Percentiles rank a stretch among this genome's conserved stretches.
phyloP scores from a whole-genome alignment of 2,797 vertebrate genomes.

The Clarias fuscus region DNA sequence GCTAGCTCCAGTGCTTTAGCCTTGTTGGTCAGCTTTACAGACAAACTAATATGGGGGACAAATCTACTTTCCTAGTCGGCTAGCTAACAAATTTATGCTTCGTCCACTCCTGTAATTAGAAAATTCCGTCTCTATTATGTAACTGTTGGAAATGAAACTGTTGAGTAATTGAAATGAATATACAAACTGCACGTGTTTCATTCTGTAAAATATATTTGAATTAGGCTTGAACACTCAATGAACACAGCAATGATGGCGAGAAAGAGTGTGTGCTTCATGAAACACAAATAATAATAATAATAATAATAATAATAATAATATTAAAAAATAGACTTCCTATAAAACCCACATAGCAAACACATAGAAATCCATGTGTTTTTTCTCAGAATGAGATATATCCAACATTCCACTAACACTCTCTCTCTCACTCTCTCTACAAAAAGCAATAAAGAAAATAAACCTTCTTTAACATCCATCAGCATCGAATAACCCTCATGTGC shows the following conservation, averaged over 20 bases:
- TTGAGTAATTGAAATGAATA: neutral
- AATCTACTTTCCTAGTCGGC: neutral
- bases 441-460: neutral
- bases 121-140: neutral
- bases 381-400: neutral
- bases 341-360: conserved; percentile 17
- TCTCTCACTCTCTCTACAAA: neutral
- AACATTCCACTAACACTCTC: neutral
- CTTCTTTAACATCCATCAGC: neutral
- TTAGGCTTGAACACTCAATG: conserved; percentile 26
- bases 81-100: neutral
- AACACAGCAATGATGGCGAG: conserved; percentile 26
- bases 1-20: no score
- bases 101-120: neutral
- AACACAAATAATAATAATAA: conserved; percentile 8
- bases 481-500: conserved; percentile 8
- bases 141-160: no score
- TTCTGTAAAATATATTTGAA: conserved; percentile 45
- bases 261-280: conserved; percentile 21
- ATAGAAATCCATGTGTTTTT: neutral
- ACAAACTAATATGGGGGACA: no score
- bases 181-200: neutral
- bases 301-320: conserved; percentile 1
- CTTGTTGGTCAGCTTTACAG: neutral
- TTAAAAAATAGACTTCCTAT: conserved; percentile 16